phyloP scores from a whole-genome alignment of 2,797 vertebrate genomes.

The Dallia pectoralis region DNA sequence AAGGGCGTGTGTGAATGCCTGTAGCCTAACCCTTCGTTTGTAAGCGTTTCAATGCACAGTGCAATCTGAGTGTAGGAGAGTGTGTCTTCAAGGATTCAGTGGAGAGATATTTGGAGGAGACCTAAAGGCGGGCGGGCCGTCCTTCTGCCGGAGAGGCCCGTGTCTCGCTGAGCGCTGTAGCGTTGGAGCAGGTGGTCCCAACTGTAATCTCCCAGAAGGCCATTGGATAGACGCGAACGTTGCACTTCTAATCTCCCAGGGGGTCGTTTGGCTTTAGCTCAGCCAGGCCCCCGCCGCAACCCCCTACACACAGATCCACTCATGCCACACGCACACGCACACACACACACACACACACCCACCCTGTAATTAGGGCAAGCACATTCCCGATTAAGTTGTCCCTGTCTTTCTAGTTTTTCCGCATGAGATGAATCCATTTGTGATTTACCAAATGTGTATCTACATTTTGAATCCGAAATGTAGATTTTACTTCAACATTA shows the following conservation, averaged over 20 bases:
- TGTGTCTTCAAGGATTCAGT: neutral
- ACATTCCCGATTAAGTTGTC: neutral
- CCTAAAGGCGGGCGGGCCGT: neutral
- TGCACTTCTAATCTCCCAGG: constrained; percentile 4
- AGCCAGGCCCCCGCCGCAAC: no score
- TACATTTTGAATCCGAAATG: no score
- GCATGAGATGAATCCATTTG: neutral
- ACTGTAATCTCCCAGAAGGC: constrained; percentile 18
- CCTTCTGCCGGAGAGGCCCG: neutral
- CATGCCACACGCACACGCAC: no score
- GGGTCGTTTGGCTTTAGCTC: neutral
- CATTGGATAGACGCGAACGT: neutral
- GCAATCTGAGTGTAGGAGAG: neutral
- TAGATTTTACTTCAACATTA: no score
- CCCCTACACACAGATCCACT: neutral
- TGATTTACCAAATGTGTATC: no score
- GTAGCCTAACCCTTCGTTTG: neutral
- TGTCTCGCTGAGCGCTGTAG: neutral
- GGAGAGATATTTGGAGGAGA: neutral
- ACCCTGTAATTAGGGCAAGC: constrained; percentile 21
- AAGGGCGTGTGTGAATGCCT: constrained; percentile 6
- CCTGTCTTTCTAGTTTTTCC: neutral
- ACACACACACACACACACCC: neutral
- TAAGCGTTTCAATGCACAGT: neutral
- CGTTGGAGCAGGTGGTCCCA: constrained; percentile 1